Conservation (phyloP, 1,140 invertebrate species). For the Philopotamus ludificatus region DNA sequence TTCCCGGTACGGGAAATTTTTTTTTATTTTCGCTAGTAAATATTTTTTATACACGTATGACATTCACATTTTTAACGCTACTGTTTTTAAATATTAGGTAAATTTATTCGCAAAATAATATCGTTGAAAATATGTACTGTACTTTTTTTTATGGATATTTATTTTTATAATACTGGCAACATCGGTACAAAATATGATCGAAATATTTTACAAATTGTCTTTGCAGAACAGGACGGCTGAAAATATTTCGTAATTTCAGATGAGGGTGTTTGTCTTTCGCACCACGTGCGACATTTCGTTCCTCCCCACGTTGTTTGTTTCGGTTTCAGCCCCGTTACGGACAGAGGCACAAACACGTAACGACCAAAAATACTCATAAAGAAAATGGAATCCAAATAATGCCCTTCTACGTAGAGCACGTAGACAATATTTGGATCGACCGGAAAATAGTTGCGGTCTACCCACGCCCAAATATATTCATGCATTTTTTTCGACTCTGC, state of each 20-base stretch:
- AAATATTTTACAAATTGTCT: neutral
- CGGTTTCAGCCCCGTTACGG: neutral
- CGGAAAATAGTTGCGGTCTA: neutral
- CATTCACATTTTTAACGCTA: too few species aligned
- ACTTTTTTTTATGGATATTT: too few species aligned
- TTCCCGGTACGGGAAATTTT: constrained; percentile 74
- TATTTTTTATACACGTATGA: too few species aligned
- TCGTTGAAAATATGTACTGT: neutral
- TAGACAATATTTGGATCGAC: too few species aligned
- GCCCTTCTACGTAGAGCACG: too few species aligned
- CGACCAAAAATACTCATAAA: neutral
- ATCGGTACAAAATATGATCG: neutral
- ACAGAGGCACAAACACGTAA: neutral
- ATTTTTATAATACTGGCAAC: neutral
- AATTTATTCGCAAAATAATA: neutral
- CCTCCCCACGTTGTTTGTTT: neutral
- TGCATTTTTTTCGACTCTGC: neutral
- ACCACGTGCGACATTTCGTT: neutral
- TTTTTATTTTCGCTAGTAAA: too few species aligned
- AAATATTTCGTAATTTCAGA: neutral
- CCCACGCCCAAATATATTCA: neutral
- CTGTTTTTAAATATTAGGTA: neutral
- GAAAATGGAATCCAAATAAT: neutral
- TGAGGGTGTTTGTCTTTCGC: neutral
- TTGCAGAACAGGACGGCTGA: neutral